Percentiles rank a stretch among this genome's conserved stretches.
These are phyloP conservation scores for Phaethon lepturus DNA, from an alignment of 2,113 vertebrate genomes.

Conservation along the genomic window DNA sequence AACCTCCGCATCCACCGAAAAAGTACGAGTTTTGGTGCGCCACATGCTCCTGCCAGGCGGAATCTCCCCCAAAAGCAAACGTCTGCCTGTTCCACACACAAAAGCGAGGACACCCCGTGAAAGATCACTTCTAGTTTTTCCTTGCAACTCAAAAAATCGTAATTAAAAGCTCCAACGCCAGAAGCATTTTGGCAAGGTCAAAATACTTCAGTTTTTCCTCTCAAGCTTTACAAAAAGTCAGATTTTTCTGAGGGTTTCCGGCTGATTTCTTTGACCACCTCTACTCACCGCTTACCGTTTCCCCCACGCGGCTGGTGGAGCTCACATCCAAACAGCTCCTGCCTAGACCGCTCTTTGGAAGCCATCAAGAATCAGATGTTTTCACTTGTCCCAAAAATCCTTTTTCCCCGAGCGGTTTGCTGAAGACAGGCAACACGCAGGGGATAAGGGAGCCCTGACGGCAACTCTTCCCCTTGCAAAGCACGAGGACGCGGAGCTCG, in stretches of 20 bases:
- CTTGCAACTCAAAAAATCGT: not conserved
- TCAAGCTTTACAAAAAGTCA: not conserved
- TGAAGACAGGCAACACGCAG: not conserved
- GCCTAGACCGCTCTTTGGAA: fast-evolving
- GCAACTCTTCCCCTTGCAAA: not conserved
- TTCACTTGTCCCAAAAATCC: not conserved
- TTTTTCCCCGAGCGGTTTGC: not conserved
- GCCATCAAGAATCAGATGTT: not conserved
- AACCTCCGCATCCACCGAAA: not conserved
- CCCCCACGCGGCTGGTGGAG: not conserved
- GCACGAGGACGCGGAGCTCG: not conserved
- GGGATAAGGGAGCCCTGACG: fast-evolving
- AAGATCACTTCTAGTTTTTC: not conserved
- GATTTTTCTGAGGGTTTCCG: not conserved
- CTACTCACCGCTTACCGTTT: fast-evolving
- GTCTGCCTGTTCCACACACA: not conserved
- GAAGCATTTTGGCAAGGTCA: not conserved
- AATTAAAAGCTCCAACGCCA: not conserved
- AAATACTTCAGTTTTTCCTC: not conserved
- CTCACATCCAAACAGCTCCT: not conserved
- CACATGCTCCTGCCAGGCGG: fast-evolving
- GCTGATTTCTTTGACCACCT: not conserved
- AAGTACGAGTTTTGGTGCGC: fast-evolving
- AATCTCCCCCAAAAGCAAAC: not conserved
- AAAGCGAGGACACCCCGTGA: not conserved